phyloP scores from a whole-genome alignment of 2,888 invertebrate species.

The Spisula solida region DNA sequence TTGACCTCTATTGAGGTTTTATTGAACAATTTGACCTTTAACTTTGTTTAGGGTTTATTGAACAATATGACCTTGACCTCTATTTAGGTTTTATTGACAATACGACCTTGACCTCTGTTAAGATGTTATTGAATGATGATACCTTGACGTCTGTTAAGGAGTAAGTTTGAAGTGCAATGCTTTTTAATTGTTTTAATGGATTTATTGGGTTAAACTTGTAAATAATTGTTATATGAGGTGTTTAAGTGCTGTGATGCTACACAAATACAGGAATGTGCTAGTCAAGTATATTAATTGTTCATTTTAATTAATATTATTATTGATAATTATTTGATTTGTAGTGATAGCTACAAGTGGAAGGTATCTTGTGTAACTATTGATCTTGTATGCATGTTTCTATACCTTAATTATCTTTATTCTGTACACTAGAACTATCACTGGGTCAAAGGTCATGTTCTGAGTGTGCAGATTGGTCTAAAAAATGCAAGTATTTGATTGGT shows the following conservation, averaged over 20 bases:
- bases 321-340: not conserved
- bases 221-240: conserved; percentile 21
- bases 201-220: conserved; percentile 10
- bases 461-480: too few relatives aligned
- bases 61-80: too few relatives aligned
- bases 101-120: not conserved
- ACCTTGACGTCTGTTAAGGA: not conserved
- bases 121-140: not conserved
- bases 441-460: too few relatives aligned
- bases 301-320: not conserved
- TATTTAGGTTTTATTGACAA: not conserved
- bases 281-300: conserved; percentile 44
- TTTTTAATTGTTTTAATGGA: not conserved
- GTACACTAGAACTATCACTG: too few relatives aligned
- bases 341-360: too few relatives aligned
- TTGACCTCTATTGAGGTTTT: too few relatives aligned
- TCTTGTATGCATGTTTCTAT: too few relatives aligned
- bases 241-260: conserved; percentile 32
- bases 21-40: too few relatives aligned
- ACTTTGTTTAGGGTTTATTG: too few relatives aligned
- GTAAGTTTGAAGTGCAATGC: conserved; percentile 15
- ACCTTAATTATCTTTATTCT: too few relatives aligned
- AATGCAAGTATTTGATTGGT: not conserved
- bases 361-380: too few relatives aligned
- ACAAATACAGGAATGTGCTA: conserved; percentile 44